Percentiles rank a stretch among this genome's conserved stretches.
These are phyloP conservation scores for Neodon shergylaensis DNA, from an alignment of 2,113 vertebrate species.

Conservation along the genomic window DNA sequence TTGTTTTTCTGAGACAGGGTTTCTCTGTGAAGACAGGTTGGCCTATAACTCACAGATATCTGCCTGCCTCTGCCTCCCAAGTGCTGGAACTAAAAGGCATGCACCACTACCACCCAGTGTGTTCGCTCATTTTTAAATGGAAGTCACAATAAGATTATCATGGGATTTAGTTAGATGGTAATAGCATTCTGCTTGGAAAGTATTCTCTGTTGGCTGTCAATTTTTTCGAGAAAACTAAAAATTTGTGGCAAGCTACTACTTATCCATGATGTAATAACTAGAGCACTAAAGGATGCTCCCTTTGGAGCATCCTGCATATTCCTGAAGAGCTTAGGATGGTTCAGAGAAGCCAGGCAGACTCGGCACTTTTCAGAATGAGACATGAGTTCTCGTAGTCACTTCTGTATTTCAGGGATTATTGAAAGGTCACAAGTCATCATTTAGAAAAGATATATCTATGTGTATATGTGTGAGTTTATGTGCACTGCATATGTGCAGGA, in stretches of 20 bases:
- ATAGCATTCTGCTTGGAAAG: background rate
- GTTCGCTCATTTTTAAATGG: background rate
- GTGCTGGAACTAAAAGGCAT: background rate
- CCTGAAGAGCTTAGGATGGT: conserved; percentile 17
- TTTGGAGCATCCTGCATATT: background rate
- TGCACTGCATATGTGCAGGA: background rate
- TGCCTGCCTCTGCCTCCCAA: background rate
- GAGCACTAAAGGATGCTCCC: background rate
- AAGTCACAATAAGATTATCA: background rate
- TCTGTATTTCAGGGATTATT: background rate
- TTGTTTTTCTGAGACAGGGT: background rate
- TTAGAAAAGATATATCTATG: background rate
- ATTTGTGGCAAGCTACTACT: background rate
- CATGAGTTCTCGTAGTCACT: background rate
- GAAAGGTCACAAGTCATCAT: background rate
- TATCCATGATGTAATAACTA: background rate
- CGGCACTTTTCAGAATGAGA: background rate
- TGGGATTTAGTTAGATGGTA: background rate
- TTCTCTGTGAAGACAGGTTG: background rate
- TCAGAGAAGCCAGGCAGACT: background rate
- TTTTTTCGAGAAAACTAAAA: conserved; percentile 22
- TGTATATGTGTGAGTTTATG: background rate
- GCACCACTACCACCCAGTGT: background rate
- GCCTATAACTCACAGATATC: background rate
- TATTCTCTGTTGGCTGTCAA: background rate